Evolutionary conservation across 2,113 vertebrate genomes (phyloP).

Genomic region (Cyprinus carpio): DNA sequence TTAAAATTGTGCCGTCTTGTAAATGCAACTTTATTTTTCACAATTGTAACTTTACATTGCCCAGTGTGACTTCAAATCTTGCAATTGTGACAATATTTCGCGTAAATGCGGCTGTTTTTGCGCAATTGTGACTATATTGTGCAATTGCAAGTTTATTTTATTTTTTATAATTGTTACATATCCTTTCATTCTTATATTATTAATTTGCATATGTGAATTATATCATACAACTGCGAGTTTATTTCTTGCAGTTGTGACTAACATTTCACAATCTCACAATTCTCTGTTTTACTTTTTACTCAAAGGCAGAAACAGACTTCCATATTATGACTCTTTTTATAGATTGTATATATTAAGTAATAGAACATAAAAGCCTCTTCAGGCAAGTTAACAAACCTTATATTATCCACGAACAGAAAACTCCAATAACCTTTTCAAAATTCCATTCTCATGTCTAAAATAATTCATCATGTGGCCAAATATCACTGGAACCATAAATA

Average conservation of each 20-base stretch:
- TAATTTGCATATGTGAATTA: not conserved
- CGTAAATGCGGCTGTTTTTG: not conserved
- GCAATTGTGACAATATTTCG: not conserved
- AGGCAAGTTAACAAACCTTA: not conserved
- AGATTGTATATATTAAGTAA: not conserved
- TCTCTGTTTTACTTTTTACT: not conserved
- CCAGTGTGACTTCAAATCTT: not conserved
- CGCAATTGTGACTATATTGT: too few species aligned
- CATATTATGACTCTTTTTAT: not conserved
- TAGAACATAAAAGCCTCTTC: not conserved
- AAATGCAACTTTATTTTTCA: too few species aligned
- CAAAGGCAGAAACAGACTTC: not conserved
- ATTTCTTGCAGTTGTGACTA: not conserved
- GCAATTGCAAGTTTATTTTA: too few species aligned
- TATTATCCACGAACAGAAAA: not conserved
- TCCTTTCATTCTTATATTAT: too few species aligned
- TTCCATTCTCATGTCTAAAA: not conserved
- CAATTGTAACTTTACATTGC: not conserved
- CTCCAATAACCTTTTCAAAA: not conserved
- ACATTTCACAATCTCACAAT: not conserved
- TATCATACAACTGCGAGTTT: not conserved
- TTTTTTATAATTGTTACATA: too few species aligned
- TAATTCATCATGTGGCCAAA: not conserved
- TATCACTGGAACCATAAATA: slow-evolving; percentile 20
- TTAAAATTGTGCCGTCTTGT: too few species aligned